Conservation (phyloP, 2,113 vertebrate species). For the Crotalus tigris region DNA sequence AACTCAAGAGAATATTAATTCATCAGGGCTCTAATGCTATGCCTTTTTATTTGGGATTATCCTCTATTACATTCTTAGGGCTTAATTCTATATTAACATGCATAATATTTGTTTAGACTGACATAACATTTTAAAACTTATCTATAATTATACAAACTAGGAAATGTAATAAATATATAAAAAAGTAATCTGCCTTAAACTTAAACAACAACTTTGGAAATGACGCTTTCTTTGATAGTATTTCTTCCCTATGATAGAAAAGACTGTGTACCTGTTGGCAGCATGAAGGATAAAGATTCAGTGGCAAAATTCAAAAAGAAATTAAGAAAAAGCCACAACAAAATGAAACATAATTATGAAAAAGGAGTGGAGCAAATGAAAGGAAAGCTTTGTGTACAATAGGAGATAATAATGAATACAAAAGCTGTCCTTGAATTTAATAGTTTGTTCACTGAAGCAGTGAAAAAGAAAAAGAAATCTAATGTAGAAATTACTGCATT, state of each 20-base stretch:
- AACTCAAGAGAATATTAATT: neutral
- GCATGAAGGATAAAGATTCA: neutral
- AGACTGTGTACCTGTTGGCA: neutral
- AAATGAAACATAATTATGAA: neutral
- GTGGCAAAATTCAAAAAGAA: neutral
- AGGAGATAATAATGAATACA: neutral
- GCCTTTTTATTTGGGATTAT: neutral
- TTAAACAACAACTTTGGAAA: conserved; percentile 18
- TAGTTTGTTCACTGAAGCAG: neutral
- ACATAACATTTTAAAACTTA: neutral
- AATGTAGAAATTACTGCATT: neutral
- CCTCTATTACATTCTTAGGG: neutral
- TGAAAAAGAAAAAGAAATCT: neutral
- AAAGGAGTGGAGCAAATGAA: conserved; percentile 6
- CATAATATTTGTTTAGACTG: neutral
- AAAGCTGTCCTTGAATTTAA: neutral
- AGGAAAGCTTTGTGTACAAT: neutral
- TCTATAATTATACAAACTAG: neutral
- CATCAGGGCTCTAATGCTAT: neutral
- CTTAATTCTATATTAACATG: neutral
- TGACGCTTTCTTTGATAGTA: conserved; percentile 35
- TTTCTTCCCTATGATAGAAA: conserved; percentile 39
- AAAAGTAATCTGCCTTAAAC: neutral
- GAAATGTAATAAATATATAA: neutral
- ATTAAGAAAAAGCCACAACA: neutral